phyloP scores from a whole-genome alignment of 2,888 invertebrate species.

The Amblyjoppa proteus region DNA sequence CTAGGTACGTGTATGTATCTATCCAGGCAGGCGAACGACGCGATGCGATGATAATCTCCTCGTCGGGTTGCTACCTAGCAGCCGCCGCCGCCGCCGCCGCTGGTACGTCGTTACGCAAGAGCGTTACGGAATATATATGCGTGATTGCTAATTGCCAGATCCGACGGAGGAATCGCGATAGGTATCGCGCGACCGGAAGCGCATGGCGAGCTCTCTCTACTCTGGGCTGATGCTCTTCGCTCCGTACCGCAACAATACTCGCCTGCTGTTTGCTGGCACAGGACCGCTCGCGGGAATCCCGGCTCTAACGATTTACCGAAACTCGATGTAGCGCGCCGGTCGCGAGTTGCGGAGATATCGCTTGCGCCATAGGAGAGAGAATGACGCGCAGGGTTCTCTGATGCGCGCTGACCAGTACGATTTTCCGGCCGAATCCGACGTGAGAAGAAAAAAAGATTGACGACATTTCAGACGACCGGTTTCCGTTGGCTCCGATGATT shows the following conservation, averaged over 20 bases:
- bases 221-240: conserved; percentile 61
- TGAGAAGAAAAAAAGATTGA: not conserved
- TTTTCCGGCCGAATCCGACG: not conserved
- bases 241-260: conserved; percentile 7
- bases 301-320: conserved; percentile 39
- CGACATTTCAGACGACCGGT: not conserved
- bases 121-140: conserved; percentile 80
- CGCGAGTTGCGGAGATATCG: not conserved
- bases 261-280: conserved; percentile 47
- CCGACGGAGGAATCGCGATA: conserved; percentile 77
- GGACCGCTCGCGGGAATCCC: conserved; percentile 67
- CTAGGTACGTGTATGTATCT: not conserved
- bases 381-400: not conserved
- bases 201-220: conserved; percentile 66
- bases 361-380: not conserved
- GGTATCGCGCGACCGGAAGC: conserved; percentile 78
- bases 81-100: conserved; percentile 48
- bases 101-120: conserved; percentile 78
- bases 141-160: conserved; percentile 82
- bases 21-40: conserved; percentile 68
- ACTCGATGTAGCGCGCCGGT: conserved; percentile 20
- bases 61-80: conserved; percentile 57
- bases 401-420: not conserved
- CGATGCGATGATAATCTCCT: conserved; percentile 71
- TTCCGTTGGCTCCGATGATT: not conserved